A percentile compares a stretch with the other conserved stretches of the same genome.
These are phyloP conservation scores for Cacoxenus indagator DNA, from an alignment of 2,888 invertebrate genomes.

Conservation along the genomic window DNA sequence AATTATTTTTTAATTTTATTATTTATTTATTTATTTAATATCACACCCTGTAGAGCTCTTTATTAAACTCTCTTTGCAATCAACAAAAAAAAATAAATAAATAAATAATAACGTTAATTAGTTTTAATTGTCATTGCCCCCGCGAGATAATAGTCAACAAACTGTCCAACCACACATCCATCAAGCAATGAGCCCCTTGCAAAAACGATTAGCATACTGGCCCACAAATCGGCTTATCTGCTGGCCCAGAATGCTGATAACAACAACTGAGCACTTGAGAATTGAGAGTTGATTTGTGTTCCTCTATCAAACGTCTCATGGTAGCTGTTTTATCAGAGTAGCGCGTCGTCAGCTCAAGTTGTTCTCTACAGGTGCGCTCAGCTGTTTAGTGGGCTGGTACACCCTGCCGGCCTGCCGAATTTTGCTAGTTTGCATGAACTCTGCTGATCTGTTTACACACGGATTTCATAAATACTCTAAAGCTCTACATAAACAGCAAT, in stretches of 20 bases:
- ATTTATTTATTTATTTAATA: not conserved
- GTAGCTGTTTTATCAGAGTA: not conserved
- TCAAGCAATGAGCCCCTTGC: not conserved
- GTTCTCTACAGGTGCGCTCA: not conserved
- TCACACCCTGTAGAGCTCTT: not conserved
- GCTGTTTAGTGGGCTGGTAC: not conserved
- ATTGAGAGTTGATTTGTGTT: not conserved
- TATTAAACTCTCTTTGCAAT: too few species aligned
- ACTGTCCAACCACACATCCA: not conserved
- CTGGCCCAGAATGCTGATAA: not conserved
- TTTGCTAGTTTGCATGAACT: not conserved
- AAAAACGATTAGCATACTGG: slow-evolving; percentile 34
- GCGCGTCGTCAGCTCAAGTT: not conserved
- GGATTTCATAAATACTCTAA: not conserved
- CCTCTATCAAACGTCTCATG: not conserved
- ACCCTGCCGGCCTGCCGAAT: not conserved
- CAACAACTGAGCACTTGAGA: not conserved
- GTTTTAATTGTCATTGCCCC: too few species aligned
- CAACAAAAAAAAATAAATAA: too few species aligned
- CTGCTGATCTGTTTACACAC: not conserved
- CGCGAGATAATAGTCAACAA: not conserved
- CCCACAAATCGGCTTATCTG: slow-evolving; percentile 29
- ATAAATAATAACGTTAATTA: too few species aligned
- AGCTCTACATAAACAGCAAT: not conserved
- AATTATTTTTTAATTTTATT: not conserved